Evolutionary conservation across 2,797 vertebrate genomes (phyloP).

Genomic region (Columba guinea): DNA sequence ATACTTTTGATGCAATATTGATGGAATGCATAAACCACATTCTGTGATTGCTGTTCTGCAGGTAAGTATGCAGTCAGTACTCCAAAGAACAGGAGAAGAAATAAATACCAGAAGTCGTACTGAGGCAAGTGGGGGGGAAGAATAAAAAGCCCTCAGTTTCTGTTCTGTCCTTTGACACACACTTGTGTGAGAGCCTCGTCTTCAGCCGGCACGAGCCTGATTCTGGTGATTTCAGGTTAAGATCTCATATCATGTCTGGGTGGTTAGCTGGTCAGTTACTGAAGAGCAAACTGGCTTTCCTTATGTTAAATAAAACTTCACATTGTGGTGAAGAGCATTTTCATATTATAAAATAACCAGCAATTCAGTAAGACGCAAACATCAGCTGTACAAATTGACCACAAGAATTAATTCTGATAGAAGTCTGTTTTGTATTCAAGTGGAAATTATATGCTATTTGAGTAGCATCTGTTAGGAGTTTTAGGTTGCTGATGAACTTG

Average conservation of each 20-base stretch:
- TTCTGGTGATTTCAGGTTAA: not conserved
- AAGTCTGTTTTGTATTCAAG: not conserved
- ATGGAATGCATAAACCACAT: not conserved
- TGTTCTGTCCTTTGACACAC: not conserved
- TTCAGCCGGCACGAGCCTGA: not conserved
- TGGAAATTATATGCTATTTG: not conserved
- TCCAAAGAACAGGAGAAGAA: not conserved
- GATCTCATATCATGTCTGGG: not conserved
- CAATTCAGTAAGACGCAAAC: not conserved
- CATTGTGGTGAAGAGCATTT: not conserved
- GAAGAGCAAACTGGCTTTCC: not conserved
- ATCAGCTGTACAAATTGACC: not conserved
- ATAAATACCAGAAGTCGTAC: not conserved
- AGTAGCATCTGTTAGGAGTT: slow-evolving; percentile 25
- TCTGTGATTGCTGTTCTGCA: not conserved
- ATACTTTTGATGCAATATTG: not conserved
- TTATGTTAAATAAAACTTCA: not conserved
- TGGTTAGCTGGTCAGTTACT: not conserved
- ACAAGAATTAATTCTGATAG: not conserved
- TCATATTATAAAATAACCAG: not conserved
- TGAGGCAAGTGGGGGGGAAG: fast-evolving
- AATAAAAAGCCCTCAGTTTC: not conserved
- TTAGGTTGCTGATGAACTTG: slow-evolving; percentile 21
- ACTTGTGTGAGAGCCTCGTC: fast-evolving
- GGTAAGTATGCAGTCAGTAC: not conserved